These are phyloP conservation scores for Drosophila arawakana DNA, from an alignment of 1,140 invertebrate species.

Conservation along the genomic window DNA sequence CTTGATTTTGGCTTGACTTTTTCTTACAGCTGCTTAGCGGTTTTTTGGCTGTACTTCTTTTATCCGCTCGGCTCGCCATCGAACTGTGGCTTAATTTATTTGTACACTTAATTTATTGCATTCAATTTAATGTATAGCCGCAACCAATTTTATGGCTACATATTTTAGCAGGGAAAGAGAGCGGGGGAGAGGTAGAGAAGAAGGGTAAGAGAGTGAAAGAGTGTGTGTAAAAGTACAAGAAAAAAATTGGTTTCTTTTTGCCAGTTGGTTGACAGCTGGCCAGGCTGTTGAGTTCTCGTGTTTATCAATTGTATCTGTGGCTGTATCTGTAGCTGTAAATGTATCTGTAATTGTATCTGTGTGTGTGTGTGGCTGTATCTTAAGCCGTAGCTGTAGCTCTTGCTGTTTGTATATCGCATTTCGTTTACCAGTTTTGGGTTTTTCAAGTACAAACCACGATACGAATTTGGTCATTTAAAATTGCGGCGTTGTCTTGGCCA, in stretches of 20 bases:
- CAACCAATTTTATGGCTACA: slow-evolving; percentile 74
- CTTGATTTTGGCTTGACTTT: slow-evolving; percentile 26
- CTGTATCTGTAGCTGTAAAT: not conserved
- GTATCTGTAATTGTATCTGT: not conserved
- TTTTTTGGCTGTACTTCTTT: slow-evolving; percentile 3
- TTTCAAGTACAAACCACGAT: slow-evolving; percentile 81
- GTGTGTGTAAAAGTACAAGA: slow-evolving; percentile 7
- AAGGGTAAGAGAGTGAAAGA: slow-evolving; percentile 17
- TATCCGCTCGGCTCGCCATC: slow-evolving; percentile 1
- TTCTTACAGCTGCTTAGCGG: not conserved
- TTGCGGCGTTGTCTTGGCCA: slow-evolving; percentile 65
- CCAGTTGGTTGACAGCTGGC: slow-evolving; percentile 68
- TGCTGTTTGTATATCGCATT: slow-evolving; percentile 60
- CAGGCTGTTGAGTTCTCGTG: slow-evolving; percentile 41
- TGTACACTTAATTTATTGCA: slow-evolving; percentile 71
- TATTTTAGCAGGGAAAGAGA: slow-evolving; percentile 58
- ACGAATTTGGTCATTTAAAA: slow-evolving; percentile 82
- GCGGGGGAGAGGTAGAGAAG: slow-evolving; percentile 12
- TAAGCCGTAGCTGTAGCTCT: slow-evolving; percentile 5
- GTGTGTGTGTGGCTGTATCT: not conserved
- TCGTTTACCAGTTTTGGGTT: slow-evolving; percentile 72
- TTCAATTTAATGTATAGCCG: slow-evolving; percentile 52
- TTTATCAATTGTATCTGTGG: slow-evolving; percentile 14
- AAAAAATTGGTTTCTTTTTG: slow-evolving; percentile 56
- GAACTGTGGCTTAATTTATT: slow-evolving; percentile 59